Evolutionary conservation across 2,113 vertebrate species (phyloP).

Genomic region (Piprites chloris): DNA sequence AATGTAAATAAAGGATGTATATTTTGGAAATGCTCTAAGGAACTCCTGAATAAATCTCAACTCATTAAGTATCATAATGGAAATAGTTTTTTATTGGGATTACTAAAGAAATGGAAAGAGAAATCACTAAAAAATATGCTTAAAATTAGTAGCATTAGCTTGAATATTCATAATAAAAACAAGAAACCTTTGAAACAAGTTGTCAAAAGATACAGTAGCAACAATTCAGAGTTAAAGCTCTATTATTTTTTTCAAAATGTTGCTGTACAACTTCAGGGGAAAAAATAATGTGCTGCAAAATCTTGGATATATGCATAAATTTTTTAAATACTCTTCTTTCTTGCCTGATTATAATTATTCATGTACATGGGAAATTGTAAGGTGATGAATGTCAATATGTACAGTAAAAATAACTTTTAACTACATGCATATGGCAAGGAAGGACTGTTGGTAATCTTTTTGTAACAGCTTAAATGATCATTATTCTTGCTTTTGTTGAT

Average conservation of each 20-base stretch:
- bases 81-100: not conserved
- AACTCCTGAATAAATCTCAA: not conserved
- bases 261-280: not conserved
- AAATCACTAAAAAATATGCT: not conserved
- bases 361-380: not conserved
- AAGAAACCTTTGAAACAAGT: not conserved
- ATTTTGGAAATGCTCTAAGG: not conserved
- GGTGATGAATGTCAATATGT: not conserved
- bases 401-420: conserved; percentile 27
- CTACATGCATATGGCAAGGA: not conserved
- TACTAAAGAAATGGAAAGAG: not conserved
- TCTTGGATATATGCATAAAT: not conserved
- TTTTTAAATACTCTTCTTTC: not conserved
- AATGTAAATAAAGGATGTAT: not conserved
- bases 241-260: not conserved
- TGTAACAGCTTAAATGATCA: conserved; percentile 27
- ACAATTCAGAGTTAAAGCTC: not conserved
- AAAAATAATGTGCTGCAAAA: not conserved
- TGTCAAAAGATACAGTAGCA: not conserved
- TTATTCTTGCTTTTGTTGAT: conserved; percentile 42
- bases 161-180: not conserved
- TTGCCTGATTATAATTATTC: not conserved
- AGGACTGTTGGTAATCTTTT: conserved; percentile 13
- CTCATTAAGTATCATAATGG: not conserved
- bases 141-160: not conserved